These are phyloP conservation scores for Thecocarcelia acutangulata DNA, from an alignment of 2,888 invertebrate genomes.

Conservation along the genomic window DNA sequence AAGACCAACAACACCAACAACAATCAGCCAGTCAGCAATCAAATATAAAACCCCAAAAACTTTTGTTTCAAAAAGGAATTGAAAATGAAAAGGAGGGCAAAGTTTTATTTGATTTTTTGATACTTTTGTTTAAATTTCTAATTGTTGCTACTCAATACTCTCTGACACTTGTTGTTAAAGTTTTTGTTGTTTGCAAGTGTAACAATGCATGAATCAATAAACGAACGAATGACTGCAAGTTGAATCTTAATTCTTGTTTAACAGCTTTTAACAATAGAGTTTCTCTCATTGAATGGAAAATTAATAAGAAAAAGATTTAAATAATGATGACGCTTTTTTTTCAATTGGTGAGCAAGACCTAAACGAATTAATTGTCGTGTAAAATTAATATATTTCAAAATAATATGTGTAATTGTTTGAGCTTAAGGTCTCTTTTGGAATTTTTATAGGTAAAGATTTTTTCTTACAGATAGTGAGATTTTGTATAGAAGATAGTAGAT, in stretches of 20 bases:
- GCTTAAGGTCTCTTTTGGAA: no score
- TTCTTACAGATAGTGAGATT: no score
- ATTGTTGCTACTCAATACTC: slow-evolving; percentile 19
- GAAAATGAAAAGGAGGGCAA: not conserved
- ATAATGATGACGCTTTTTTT: not conserved
- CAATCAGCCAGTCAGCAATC: not conserved
- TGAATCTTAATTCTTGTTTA: not conserved
- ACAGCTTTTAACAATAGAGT: not conserved
- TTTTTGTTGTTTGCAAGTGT: not conserved
- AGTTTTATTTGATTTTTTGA: slow-evolving; percentile 22
- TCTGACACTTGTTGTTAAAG: not conserved
- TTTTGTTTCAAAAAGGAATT: not conserved
- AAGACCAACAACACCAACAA: no score
- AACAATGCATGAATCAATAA: no score
- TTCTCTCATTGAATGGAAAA: no score
- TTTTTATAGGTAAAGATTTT: no score
- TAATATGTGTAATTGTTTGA: no score
- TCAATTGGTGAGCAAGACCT: not conserved
- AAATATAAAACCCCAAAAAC: not conserved
- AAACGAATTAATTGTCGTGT: not conserved
- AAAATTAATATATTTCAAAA: no score
- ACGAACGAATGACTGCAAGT: not conserved
- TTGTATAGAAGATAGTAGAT: no score
- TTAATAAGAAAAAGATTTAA: no score
- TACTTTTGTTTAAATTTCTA: slow-evolving; percentile 34